These are phyloP conservation scores for Schizopygopsis malacanthus DNA, from an alignment of 2,797 vertebrate species.

Conservation along the genomic window DNA sequence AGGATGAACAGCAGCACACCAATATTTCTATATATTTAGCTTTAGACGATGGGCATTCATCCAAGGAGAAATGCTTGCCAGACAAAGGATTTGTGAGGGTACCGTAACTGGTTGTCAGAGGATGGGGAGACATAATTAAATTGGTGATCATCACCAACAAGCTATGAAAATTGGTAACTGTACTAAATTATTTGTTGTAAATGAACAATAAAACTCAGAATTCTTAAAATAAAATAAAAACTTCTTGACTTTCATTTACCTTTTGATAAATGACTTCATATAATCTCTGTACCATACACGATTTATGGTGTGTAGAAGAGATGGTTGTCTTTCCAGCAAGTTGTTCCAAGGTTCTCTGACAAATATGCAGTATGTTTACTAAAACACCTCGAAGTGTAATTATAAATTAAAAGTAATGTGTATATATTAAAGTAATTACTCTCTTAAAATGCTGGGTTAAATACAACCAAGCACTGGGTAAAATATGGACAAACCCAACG, in stretches of 20 bases:
- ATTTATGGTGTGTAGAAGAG: conserved; percentile 15
- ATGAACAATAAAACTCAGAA: not conserved
- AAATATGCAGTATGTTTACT: not conserved
- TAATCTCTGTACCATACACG: not conserved
- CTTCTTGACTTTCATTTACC: not conserved
- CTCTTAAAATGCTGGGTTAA: no score
- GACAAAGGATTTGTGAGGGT: not conserved
- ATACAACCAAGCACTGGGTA: no score
- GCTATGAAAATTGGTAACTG: not conserved
- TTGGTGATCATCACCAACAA: not conserved
- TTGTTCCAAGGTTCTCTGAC: not conserved
- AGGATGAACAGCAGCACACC: conserved; percentile 10
- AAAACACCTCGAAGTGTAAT: not conserved
- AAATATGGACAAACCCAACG: no score
- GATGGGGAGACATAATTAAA: not conserved
- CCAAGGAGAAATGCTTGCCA: conserved; percentile 8
- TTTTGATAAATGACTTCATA: not conserved
- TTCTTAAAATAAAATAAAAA: not conserved
- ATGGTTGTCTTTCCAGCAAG: not conserved
- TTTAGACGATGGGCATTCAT: not conserved
- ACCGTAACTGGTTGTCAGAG: conserved; percentile 5
- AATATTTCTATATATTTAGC: conserved; percentile 6
- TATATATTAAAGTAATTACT: not conserved
- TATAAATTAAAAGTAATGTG: not conserved
- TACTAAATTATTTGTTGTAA: not conserved